Conservation (phyloP, 2,113 vertebrate species). For the Halichoeres trimaculatus region DNA sequence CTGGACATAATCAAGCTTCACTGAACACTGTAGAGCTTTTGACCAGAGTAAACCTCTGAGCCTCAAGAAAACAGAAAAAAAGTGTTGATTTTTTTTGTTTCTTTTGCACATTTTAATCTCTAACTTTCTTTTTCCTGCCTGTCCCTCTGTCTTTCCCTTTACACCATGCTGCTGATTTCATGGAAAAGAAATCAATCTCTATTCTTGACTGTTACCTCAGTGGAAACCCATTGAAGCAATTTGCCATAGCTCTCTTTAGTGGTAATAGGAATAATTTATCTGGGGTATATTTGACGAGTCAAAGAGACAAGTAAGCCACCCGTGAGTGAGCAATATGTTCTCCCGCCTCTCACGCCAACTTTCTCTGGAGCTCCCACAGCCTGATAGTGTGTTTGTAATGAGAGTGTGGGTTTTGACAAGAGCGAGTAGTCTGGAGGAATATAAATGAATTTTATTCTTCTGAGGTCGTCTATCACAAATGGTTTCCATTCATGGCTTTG, state of each 20-base stretch:
- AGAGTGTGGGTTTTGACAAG: conserved; percentile 62
- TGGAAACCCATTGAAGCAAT: conserved; percentile 81
- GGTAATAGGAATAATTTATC: conserved; percentile 73
- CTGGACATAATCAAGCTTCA: too few species aligned
- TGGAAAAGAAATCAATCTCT: conserved; percentile 79
- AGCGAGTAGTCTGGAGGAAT: conserved; percentile 57
- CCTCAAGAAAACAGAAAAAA: too few species aligned
- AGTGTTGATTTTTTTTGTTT: too few species aligned
- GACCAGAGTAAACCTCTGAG: too few species aligned
- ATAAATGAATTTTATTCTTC: conserved; percentile 67
- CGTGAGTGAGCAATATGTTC: conserved; percentile 55
- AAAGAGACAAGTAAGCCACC: conserved; percentile 75
- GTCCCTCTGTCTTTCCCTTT: conserved; percentile 12
- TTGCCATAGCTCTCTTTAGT: conserved; percentile 75
- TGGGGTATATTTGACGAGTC: conserved; percentile 71
- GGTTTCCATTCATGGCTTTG: conserved; percentile 66
- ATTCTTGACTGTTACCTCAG: conserved; percentile 79
- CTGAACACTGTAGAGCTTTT: too few species aligned
- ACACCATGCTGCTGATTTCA: conserved; percentile 72
- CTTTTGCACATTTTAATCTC: too few species aligned
- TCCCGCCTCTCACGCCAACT: conserved; percentile 35
- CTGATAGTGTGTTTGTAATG: conserved; percentile 67
- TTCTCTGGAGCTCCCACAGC: conserved; percentile 27
- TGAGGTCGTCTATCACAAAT: conserved; percentile 63
- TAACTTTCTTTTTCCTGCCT: background rate